Base-by-base conservation (phyloP, 2,113 vertebrate genomes). In the Albula glossodonta region DNA sequence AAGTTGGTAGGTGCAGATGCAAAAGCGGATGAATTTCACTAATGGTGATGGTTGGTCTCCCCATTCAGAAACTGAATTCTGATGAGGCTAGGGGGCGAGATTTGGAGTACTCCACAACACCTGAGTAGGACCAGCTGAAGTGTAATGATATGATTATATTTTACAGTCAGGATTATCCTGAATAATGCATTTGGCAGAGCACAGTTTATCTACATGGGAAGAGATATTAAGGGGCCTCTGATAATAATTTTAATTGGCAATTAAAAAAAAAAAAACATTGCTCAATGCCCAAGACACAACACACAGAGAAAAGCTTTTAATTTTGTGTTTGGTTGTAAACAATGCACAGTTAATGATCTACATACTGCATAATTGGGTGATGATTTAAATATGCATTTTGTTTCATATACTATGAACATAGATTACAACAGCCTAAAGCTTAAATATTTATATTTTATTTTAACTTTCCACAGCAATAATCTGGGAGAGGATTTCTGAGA, bases 181-280 rank as follows among this genome's bases (percentile, higher is more conserved):
- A 19, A 22, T 22, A 1, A 22, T 19, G 1, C 17, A 17, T 74
- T 8, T 31, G 22, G 10, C 22, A 74, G 70, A 74, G 22, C n/a
- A 5, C 70, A 31, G 5, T 31, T 31, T n/a, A 31, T 74, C 70
- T 74, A 10, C 70, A 10, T 3, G 0, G 17, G 60, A 5, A 66
- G 60, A 66, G 60, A 63, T 66, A 66, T 66, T 22, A 66, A 66
- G 17, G 70, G 70, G 70, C 70, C 70, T 74, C 70, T 31, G n/a
- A n/a, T 74, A 74, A 74, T 74, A 9, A 74, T 74, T 74, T 74
- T 74, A 74, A 74, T 74, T 74, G 70, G 3, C 70, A 74, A 74
- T 74, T 74, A 74, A 22, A 31, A 74, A 56, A 56, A 56, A 56
- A 74, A 74, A 74, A n/a, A 66, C 6, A 66, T 74, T 74, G 22